Conservation (phyloP, 2,888 invertebrate genomes). For the Rapana venosa region DNA sequence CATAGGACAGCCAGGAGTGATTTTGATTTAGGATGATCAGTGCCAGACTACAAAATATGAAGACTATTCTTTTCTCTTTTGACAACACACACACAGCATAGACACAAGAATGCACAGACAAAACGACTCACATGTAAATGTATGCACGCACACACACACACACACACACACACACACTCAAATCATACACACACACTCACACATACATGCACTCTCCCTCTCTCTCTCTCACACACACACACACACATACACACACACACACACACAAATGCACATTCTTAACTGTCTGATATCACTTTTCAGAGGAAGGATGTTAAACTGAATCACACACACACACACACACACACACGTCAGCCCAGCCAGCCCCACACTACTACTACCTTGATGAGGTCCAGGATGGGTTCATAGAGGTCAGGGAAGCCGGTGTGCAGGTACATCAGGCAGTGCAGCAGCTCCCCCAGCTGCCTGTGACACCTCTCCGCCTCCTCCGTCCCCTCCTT, state of each 20-base stretch:
- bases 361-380: slow-evolving; percentile 53
- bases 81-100: neutral
- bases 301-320: too few species aligned
- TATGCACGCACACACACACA: neutral
- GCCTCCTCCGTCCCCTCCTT: slow-evolving; percentile 54
- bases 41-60: too few species aligned
- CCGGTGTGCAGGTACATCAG: slow-evolving; percentile 75
- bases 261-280: too few species aligned
- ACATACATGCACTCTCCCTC: neutral
- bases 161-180: neutral
- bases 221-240: neutral
- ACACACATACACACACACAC: neutral
- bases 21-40: too few species aligned
- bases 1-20: too few species aligned
- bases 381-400: slow-evolving; percentile 72
- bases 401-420: slow-evolving; percentile 77
- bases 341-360: too few species aligned
- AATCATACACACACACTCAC: neutral
- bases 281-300: too few species aligned
- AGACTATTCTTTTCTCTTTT: too few species aligned
- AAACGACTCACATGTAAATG: neutral
- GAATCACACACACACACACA: slow-evolving; percentile 5
- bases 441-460: slow-evolving; percentile 71
- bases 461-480: slow-evolving; percentile 50
- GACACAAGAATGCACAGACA: neutral